Evolutionary conservation across 2,888 invertebrate species (phyloP), one percentile per base, ranked within the genome.

Genomic region (Stictocephala bisonia): DNA sequence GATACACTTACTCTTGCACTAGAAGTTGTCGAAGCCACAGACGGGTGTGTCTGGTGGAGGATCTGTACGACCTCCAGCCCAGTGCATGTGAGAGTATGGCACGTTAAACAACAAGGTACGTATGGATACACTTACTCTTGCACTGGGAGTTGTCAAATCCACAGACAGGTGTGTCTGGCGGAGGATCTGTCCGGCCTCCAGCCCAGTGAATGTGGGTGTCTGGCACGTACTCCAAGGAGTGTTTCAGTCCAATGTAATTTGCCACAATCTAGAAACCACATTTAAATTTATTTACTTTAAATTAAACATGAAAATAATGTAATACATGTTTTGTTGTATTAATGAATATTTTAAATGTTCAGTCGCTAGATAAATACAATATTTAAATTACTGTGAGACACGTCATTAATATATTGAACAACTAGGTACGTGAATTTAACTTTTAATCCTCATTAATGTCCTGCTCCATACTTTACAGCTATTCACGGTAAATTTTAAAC

Each of bases 71-170:
- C 91, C 91, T 13, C 95, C 96, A 3, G 95, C 91, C 97, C 96
- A 97, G 82, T 93, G 91, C 75, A 97, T 96, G 20, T 87, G 87
- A n/a, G 7, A 35, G 35, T 35, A 35, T 35, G 7, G 35, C 11
- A 35, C 7, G 6, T 35, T 35, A 35, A 9, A 6, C 11, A 35
- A 35, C 6, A 35, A 13, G 11, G 35, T 35, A 13, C 11, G 44
- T n/a, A 15, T 9, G 44, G 7, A 4, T 44, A 15, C 4, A 83
- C 89, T 88, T 82, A 92, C 92, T 91, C 83, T 90, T 91, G 84
- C 98, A 98, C 73, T 93, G 87, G 0, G 95, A 91, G 50, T 92
- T 91, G 83, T 98, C 97, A 83, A 93, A 98, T 40, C 98, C 98
- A 84, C 99, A 99, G 74, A 87, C 87, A 0, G 99, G 99, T 1